Evolutionary conservation across 1,140 invertebrate species (phyloP), one percentile per base, ranked within the genome.

Genomic region (Cydia splendana): DNA sequence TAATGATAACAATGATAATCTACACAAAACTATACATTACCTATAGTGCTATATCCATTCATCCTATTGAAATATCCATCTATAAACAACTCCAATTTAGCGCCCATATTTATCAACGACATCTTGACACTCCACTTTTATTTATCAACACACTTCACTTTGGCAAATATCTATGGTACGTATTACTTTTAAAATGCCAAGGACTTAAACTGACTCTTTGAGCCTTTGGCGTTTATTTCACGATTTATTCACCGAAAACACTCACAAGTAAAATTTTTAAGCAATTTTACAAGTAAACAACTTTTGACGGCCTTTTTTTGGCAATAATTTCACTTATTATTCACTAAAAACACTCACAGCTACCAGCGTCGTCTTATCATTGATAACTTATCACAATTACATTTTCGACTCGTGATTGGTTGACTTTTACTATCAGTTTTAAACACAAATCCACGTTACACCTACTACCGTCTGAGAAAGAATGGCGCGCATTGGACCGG

Each of bases 31-130:
- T 71, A 42, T 20, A 34, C 30, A 42, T 83, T 88, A 91, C 89
- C 89, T 69, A 91, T 81, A 45, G 88, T 83, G 2, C 82, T 82
- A 65, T 91, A 91, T 78, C 89, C 89, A 20, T 90, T 73, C 80
- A 86, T 80, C 79, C 81, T 87, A 48, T 83, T 84, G 79, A 82
- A 85, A 53, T 81, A 83, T 76, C 87, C 90, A 24, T 84, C 81
- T 30, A 88, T 65, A 1, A 78, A 65, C 4, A 85, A 79, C 69
- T 88, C 87, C 12, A 90, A 42, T 34, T 73, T 81, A 9, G 73
- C 76, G 53, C 69, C 80, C 77, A 84, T 74, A 42, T 78, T 81
- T 28, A 80, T 15, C 2, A 82, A 53, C 13, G 82, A 78, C 85
- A 87, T 88, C 48, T 77, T 81, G 5, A 51, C 77, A 73, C 69